These are phyloP conservation scores for Lordiphosa clarofinis DNA, from an alignment of 1,140 invertebrate species.

Conservation along the genomic window DNA sequence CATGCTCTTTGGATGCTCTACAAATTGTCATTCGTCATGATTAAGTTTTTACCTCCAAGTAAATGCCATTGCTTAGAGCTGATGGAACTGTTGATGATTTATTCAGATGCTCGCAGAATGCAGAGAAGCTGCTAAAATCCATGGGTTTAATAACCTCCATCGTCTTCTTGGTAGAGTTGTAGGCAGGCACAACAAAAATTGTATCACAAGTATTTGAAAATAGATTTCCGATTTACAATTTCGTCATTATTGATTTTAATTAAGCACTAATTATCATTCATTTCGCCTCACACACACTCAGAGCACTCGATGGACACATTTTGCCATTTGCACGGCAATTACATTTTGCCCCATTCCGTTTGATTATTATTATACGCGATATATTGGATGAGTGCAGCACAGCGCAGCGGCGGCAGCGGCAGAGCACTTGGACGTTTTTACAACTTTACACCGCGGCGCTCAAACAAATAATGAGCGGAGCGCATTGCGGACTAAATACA, in stretches of 20 bases:
- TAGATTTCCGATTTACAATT: conserved; percentile 41
- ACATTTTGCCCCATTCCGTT: conserved; percentile 74
- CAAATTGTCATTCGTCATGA: conserved; percentile 39
- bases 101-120: conserved; percentile 78
- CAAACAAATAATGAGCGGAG: conserved; percentile 80
- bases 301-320: conserved; percentile 38
- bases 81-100: conserved; percentile 60
- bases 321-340: conserved; percentile 69
- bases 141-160: conserved; percentile 79
- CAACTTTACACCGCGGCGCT: conserved; percentile 80
- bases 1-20: conserved; percentile 49
- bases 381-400: conserved; percentile 15
- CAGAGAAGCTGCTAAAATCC: conserved; percentile 78
- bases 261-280: conserved; percentile 77
- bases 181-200: conserved; percentile 14
- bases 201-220: conserved; percentile 47
- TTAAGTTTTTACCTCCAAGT: conserved; percentile 59
- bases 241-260: conserved; percentile 72
- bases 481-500: conserved; percentile 76
- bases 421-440: conserved; percentile 76
- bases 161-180: conserved; percentile 15
- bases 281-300: conserved; percentile 18
- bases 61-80: conserved; percentile 56
- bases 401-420: neutral
- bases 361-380: conserved; percentile 63